phyloP scores from a whole-genome alignment of 2,113 vertebrate species.

The Gymnogyps californianus region DNA sequence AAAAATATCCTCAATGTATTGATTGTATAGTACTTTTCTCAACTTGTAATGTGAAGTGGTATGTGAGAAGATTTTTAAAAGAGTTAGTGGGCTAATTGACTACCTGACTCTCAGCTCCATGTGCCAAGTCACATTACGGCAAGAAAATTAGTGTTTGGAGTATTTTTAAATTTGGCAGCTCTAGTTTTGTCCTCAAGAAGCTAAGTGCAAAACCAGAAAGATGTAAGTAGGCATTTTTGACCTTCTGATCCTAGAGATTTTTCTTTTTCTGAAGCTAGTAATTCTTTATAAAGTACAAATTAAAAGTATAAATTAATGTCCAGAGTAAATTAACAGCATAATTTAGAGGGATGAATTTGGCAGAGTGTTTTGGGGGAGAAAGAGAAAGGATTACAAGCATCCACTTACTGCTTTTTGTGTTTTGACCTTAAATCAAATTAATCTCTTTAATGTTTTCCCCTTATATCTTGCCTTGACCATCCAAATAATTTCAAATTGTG shows the following conservation, averaged over 20 bases:
- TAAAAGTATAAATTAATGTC: not conserved
- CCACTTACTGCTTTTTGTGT: not conserved
- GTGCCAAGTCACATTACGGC: not conserved
- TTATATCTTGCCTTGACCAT: not conserved
- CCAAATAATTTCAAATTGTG: not conserved
- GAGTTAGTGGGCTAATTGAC: not conserved
- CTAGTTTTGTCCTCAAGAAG: not conserved
- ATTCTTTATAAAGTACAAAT: not conserved
- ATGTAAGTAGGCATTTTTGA: not conserved
- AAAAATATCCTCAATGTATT: not conserved
- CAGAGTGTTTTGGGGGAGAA: not conserved
- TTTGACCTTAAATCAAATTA: not conserved
- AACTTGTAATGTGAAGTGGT: not conserved
- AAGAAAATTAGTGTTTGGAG: not conserved
- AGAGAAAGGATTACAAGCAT: not conserved
- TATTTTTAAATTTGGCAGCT: not conserved
- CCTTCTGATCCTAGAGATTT: not conserved
- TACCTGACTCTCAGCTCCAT: not conserved
- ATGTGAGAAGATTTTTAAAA: not conserved
- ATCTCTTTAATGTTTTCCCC: not conserved
- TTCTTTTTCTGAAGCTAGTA: not conserved
- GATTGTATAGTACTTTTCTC: not conserved
- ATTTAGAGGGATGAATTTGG: not conserved
- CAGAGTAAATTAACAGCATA: not conserved
- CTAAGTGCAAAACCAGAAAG: not conserved